Conservation (phyloP, 2,797 vertebrate genomes). For the Ficedula albicollis region DNA sequence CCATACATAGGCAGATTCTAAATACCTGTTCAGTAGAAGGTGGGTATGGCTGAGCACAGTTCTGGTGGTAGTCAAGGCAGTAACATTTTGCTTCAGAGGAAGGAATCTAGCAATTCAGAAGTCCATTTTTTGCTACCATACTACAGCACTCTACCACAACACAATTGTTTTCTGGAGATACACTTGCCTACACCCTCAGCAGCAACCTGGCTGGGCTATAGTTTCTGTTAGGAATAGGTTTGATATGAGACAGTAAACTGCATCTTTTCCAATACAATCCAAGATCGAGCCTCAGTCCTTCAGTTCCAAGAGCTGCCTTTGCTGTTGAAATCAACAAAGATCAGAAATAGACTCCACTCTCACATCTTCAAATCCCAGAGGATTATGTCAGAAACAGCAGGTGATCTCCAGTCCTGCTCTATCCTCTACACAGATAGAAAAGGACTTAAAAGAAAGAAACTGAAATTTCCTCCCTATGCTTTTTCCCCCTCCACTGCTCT, state of each 20-base stretch:
- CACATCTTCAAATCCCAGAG: slow-evolving; percentile 34
- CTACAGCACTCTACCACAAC: background rate
- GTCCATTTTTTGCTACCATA: background rate
- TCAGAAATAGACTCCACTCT: slow-evolving; percentile 2
- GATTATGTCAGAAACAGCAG: slow-evolving; percentile 41
- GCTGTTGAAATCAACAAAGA: slow-evolving; percentile 21
- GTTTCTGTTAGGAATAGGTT: background rate
- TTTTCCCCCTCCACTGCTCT: background rate
- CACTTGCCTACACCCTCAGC: background rate
- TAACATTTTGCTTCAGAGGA: background rate
- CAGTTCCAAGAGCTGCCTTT: background rate
- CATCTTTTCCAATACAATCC: background rate
- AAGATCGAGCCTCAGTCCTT: background rate
- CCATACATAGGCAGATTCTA: background rate
- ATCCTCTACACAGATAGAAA: background rate
- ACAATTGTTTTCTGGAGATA: background rate
- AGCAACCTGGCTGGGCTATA: background rate
- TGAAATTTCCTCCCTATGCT: background rate
- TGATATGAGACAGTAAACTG: background rate
- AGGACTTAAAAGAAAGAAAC: slow-evolving; percentile 8
- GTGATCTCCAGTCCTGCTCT: slow-evolving; percentile 23
- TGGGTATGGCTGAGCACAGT: background rate
- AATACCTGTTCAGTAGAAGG: background rate
- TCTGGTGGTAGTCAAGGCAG: background rate
- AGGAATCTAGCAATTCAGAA: background rate